Percentiles rank a stretch among this genome's conserved stretches.
Conservation (phyloP, 2,888 invertebrate species). For the Acrocyrtus sp. region DNA sequence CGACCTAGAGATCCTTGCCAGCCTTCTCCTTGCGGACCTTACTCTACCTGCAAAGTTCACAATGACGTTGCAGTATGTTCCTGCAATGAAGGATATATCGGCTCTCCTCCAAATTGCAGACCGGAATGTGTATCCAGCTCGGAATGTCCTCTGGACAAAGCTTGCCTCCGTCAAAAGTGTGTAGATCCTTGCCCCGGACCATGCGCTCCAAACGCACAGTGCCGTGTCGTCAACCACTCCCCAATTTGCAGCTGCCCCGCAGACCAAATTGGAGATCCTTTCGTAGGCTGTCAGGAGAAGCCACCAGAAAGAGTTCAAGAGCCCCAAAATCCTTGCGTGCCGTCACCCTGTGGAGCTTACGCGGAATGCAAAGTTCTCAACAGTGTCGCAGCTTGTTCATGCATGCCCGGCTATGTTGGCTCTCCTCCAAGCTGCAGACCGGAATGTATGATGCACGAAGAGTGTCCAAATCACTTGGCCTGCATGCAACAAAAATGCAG, state of each 20-base stretch:
- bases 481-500: conserved; percentile 65
- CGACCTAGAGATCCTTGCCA: conserved; percentile 69
- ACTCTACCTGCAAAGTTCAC: conserved; percentile 69
- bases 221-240: conserved; percentile 66
- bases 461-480: conserved; percentile 67
- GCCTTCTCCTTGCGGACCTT: conserved; percentile 79
- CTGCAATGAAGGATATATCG: conserved; percentile 74
- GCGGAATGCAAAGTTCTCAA: conserved; percentile 53
- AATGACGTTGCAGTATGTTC: conserved; percentile 65
- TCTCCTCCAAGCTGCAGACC: conserved; percentile 69
- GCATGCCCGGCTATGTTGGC: conserved; percentile 67
- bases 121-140: conserved; percentile 75
- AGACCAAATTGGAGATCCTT: conserved; percentile 84
- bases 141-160: conserved; percentile 70
- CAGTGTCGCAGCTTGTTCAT: conserved; percentile 75
- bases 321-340: conserved; percentile 68
- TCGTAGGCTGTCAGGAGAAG: conserved; percentile 71
- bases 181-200: conserved; percentile 72
- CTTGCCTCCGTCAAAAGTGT: conserved; percentile 65
- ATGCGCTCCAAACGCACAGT: conserved; percentile 75
- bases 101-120: conserved; percentile 69
- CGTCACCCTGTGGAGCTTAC: conserved; percentile 77
- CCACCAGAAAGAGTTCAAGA: conserved; percentile 53
- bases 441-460: conserved; percentile 69
- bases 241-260: conserved; percentile 83